Conservation (phyloP, 2,113 vertebrate species). For the Semicossyphus pulcher region DNA sequence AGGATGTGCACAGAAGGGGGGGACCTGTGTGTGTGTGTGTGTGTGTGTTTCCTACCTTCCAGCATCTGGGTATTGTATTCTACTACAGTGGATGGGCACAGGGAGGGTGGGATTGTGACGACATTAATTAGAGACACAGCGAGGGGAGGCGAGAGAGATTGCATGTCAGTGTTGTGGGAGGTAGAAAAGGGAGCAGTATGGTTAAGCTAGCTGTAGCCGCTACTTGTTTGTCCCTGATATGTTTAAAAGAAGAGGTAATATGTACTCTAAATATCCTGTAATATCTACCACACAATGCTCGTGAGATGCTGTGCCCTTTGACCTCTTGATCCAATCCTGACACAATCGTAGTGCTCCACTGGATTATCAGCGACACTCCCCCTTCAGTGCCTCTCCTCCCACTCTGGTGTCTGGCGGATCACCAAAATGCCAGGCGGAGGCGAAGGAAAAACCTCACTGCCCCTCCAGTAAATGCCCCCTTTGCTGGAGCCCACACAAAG, state of each 20-base stretch:
- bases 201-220: constrained; percentile 22
- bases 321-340: constrained; percentile 12
- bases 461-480: constrained; percentile 13
- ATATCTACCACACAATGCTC: no score
- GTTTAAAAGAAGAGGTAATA: neutral
- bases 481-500: constrained; percentile 13
- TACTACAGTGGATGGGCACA: constrained; percentile 48
- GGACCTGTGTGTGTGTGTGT: constrained; percentile 50
- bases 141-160: constrained; percentile 24
- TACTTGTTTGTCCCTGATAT: neutral
- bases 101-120: constrained; percentile 47
- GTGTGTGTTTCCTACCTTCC: constrained; percentile 55
- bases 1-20: constrained; percentile 71
- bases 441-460: constrained; percentile 20
- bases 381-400: constrained; percentile 6
- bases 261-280: no score
- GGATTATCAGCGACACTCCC: constrained; percentile 18
- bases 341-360: neutral
- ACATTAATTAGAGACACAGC: constrained; percentile 54
- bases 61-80: constrained; percentile 59
- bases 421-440: constrained; percentile 32
- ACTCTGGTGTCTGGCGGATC: constrained; percentile 18
- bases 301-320: no score
- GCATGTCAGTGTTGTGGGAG: constrained; percentile 38
- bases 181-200: constrained; percentile 38